Evolutionary conservation across 2,888 invertebrate genomes (phyloP).

Genomic region (Cosmia pyralina): DNA sequence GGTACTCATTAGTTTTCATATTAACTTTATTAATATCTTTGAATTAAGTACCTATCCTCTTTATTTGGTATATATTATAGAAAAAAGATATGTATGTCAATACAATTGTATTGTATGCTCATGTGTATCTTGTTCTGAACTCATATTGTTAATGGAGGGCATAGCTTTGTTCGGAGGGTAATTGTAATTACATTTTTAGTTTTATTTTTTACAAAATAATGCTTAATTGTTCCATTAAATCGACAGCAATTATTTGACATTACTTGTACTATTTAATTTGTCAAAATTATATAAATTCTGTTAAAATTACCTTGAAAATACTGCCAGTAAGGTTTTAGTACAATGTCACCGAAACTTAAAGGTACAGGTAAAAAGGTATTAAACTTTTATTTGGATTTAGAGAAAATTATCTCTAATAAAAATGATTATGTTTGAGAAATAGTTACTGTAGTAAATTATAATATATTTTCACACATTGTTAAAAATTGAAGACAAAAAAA

Average conservation of each 20-base stretch:
- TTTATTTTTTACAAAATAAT: constrained; percentile 54
- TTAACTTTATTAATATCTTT: constrained; percentile 41
- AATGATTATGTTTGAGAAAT: constrained; percentile 39
- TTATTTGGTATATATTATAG: constrained; percentile 33
- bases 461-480: constrained; percentile 52
- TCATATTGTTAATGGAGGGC: constrained; percentile 29
- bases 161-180: constrained; percentile 45
- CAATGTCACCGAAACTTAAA: constrained; percentile 13
- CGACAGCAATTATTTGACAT: constrained; percentile 28
- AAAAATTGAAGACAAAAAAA: constrained; percentile 25
- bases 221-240: constrained; percentile 45
- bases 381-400: constrained; percentile 31
- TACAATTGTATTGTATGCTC: constrained; percentile 44
- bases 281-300: constrained; percentile 17
- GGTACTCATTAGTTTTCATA: constrained; percentile 59
- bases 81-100: constrained; percentile 18
- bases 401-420: constrained; percentile 36
- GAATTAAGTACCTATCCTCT: constrained; percentile 37
- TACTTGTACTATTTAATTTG: not conserved
- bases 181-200: constrained; percentile 59
- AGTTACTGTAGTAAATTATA: constrained; percentile 49
- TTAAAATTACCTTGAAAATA: constrained; percentile 24
- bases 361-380: constrained; percentile 5
- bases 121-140: constrained; percentile 44
- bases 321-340: constrained; percentile 28